Evolutionary conservation across 2,888 invertebrate species (phyloP).

Genomic region (Cryptus viduatorius): DNA sequence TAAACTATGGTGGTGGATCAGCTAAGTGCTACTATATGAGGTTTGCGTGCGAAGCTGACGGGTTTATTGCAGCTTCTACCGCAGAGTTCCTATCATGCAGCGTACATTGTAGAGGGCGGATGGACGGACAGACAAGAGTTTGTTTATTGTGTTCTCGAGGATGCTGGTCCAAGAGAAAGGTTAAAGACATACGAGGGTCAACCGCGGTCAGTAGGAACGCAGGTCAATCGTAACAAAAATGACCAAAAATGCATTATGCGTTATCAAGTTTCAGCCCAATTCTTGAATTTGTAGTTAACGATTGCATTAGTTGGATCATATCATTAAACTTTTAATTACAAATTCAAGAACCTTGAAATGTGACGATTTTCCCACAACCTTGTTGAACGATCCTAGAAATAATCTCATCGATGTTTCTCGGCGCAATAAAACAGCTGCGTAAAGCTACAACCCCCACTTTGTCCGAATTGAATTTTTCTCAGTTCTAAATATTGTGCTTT

Average conservation of each 20-base stretch:
- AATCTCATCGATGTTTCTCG: too few species aligned
- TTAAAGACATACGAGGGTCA: not conserved
- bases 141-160: constrained; percentile 1
- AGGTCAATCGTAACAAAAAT: not conserved
- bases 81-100: not conserved
- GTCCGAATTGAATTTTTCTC: too few species aligned
- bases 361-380: too few species aligned
- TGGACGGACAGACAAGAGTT: not conserved
- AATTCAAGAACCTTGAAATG: too few species aligned
- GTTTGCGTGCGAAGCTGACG: constrained; percentile 30
- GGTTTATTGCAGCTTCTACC: constrained; percentile 18
- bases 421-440: too few species aligned
- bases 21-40: constrained; percentile 6
- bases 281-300: not conserved
- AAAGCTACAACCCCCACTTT: too few species aligned
- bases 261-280: not conserved
- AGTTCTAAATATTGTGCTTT: too few species aligned
- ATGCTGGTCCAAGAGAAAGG: not conserved
- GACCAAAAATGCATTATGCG: not conserved
- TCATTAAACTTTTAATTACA: too few species aligned
- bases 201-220: not conserved
- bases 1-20: not conserved
- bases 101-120: not conserved
- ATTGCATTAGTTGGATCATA: too few species aligned
- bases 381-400: too few species aligned